Conservation (phyloP, 2,888 invertebrate genomes). For the Trachelus iudaicus region DNA sequence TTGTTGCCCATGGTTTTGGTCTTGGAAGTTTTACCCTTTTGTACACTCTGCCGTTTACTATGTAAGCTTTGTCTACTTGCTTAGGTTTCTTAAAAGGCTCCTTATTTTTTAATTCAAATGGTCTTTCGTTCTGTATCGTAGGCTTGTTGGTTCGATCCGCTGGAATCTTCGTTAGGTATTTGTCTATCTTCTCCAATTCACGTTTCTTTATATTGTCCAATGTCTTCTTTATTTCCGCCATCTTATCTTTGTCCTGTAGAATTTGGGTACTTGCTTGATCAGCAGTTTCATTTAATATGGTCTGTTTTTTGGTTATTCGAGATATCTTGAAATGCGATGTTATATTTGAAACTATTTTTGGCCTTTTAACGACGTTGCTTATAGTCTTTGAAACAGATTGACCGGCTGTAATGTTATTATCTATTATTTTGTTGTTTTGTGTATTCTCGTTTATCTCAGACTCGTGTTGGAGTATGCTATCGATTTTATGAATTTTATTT, state of each 20-base stretch:
- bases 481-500: too few species aligned
- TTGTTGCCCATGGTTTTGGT: slow-evolving; percentile 53
- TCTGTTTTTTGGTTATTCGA: background rate
- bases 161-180: slow-evolving; percentile 1
- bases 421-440: background rate
- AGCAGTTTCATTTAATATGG: background rate
- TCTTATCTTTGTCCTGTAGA: background rate
- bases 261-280: background rate
- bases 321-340: background rate
- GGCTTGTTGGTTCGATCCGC: background rate
- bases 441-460: background rate
- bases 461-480: background rate
- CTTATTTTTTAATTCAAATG: background rate
- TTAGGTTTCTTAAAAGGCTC: slow-evolving; percentile 12
- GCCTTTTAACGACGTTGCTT: background rate
- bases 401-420: background rate
- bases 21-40: slow-evolving; percentile 46
- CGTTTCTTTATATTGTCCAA: slow-evolving; percentile 11
- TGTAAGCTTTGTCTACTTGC: slow-evolving; percentile 43
- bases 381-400: background rate
- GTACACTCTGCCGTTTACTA: slow-evolving; percentile 52
- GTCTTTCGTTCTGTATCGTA: background rate
- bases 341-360: background rate
- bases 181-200: slow-evolving; percentile 9
- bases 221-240: background rate